Base-by-base conservation (phyloP, 2,888 invertebrate species). In the Philereme transversata region DNA sequence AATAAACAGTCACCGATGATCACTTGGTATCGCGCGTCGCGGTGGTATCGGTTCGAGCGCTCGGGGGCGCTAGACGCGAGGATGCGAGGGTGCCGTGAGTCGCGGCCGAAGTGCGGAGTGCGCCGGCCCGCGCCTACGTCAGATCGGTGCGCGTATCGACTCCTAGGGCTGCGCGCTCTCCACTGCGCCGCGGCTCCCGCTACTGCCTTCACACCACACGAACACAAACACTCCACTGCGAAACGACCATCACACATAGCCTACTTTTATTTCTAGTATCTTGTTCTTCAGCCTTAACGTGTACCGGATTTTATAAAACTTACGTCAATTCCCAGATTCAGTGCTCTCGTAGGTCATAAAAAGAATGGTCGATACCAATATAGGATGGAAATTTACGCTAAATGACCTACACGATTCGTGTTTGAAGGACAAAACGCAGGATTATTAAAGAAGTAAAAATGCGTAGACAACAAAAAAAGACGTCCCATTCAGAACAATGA, bases 101-200 rank as follows among this genome's bases (percentile, higher is more conserved):
- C 74, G 74, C 75, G 74, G 74, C 75, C 77, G 75, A 75, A 78
- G 77, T 76, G 77, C 77, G 78, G 77, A 83, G 81, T 83, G 87
- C 87, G 84, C 77, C 78, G 80, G 81, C 80, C 77, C 81, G 82
- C 83, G 77, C 67, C 82, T 77, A 85, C 87, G 82, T 87, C 87
- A 84, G 77, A 62, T 73, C 76, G 81, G 71, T 87, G 88, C 86
- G 87, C 86, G 83, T 81, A 83, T 84, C 82, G 84, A 84, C 83
- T 80, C 78, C 71, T 73, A 65, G 61, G 61, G 67, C 76, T 77
- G 84, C 80, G 73, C 73, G 66, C 64, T n/a, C 41, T 10, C 51
- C 59, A 43, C 56, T 56, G 59, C 72, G 67, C 73, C 63, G 67
- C 64, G 73, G 71, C 52, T 67, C 73, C 71, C 76, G 79, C 79